Conservation (phyloP, 2,888 invertebrate species). For the Seira sanloemensis region DNA sequence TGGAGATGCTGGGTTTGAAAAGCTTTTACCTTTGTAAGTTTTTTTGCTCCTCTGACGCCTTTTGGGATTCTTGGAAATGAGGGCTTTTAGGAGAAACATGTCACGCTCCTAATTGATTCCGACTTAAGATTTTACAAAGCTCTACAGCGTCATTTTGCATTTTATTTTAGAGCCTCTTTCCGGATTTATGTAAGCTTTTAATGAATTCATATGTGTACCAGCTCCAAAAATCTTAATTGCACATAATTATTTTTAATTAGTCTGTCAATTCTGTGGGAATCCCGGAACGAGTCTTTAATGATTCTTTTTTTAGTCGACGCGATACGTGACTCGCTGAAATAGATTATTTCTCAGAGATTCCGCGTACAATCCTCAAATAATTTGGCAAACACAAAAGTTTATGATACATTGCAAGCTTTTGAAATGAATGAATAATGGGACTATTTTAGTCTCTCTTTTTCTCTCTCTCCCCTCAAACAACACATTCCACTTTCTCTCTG, state of each 20-base stretch:
- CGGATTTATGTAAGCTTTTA: too few relatives aligned
- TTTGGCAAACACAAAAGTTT: slow-evolving; percentile 4
- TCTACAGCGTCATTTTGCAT: too few relatives aligned
- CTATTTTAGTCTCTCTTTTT: neutral
- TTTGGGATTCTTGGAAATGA: neutral
- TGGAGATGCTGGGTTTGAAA: neutral
- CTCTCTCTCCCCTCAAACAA: neutral
- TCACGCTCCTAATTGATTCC: too few relatives aligned
- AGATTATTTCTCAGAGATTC: neutral
- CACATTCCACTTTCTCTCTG: too few relatives aligned
- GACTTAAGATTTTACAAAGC: too few relatives aligned
- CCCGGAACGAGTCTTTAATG: neutral
- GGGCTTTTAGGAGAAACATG: too few relatives aligned
- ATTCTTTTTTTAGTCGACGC: neutral
- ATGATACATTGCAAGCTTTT: neutral
- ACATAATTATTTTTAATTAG: slow-evolving; percentile 1
- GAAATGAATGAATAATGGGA: neutral
- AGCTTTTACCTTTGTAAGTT: too few relatives aligned
- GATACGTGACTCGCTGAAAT: neutral
- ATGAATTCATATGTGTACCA: too few relatives aligned
- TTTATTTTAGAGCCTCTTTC: too few relatives aligned
- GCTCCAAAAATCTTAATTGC: neutral
- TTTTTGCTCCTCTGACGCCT: too few relatives aligned
- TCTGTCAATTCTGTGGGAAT: neutral
- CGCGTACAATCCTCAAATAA: neutral